Percentiles rank a stretch among this genome's conserved stretches.
Evolutionary conservation across 2,888 invertebrate genomes (phyloP).

Genomic region (Nymphalis c-album): DNA sequence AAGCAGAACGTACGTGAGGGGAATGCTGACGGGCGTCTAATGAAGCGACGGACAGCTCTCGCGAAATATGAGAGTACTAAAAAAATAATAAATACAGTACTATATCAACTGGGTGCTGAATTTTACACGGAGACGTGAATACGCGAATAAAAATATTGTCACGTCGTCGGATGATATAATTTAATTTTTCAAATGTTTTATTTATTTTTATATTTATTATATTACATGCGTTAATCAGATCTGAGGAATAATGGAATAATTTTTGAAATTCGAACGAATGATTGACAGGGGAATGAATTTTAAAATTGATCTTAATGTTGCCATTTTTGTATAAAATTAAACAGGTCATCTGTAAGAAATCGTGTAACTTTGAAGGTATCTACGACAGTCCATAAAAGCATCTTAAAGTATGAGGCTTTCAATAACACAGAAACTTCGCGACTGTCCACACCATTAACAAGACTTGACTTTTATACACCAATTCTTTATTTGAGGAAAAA

Average conservation of each 20-base stretch:
- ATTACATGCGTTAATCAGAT: not conserved
- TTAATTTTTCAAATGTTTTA: constrained; percentile 3
- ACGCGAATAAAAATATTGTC: constrained; percentile 12
- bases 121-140: constrained; percentile 17
- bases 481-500: constrained; percentile 2
- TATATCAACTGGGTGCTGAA: constrained; percentile 20
- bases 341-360: too few species aligned
- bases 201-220: not conserved
- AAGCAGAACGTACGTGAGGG: constrained; percentile 44
- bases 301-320: too few species aligned
- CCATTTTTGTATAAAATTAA: too few species aligned
- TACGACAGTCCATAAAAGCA: too few species aligned
- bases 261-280: too few species aligned
- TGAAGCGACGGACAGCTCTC: constrained; percentile 26
- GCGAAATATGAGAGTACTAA: constrained; percentile 28
- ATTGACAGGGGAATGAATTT: too few species aligned
- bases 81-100: constrained; percentile 34
- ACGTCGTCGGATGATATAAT: constrained; percentile 16
- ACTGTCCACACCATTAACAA: constrained; percentile 29
- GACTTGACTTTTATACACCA: constrained; percentile 35
- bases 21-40: constrained; percentile 29
- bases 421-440: constrained; percentile 5
- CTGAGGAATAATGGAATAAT: too few species aligned
- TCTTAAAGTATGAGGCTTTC: not conserved
- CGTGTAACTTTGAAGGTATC: too few species aligned